A percentile compares a stretch with the other conserved stretches of the same genome.
Evolutionary conservation across 2,797 vertebrate genomes (phyloP).

Genomic region (Cryptoblepharus egeriae): DNA sequence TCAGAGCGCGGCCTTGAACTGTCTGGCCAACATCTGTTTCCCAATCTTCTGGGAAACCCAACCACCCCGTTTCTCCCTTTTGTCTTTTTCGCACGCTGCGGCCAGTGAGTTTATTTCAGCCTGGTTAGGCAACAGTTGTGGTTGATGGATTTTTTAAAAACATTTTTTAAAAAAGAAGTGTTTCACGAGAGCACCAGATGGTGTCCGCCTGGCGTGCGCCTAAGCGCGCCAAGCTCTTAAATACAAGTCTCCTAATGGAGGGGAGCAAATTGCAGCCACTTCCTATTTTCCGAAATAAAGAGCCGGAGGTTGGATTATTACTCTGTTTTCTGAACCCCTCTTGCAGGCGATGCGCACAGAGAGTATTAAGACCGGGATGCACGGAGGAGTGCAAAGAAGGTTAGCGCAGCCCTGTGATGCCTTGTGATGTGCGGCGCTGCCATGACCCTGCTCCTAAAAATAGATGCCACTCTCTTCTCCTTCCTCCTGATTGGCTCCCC

Average conservation of each 20-base stretch:
- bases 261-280: slow-evolving; percentile 56
- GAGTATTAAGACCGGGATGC: not conserved
- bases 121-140: not conserved
- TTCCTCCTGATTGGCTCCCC: not conserved
- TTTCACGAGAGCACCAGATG: slow-evolving; percentile 44
- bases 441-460: slow-evolving; percentile 1
- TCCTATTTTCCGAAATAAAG: slow-evolving; percentile 67
- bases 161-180: too few species aligned
- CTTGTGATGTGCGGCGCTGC: not conserved
- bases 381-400: not conserved
- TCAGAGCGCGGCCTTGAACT: too few species aligned
- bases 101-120: slow-evolving; percentile 21
- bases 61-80: not conserved
- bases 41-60: too few species aligned
- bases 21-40: too few species aligned
- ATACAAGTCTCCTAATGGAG: slow-evolving; percentile 37
- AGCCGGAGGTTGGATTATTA: not conserved
- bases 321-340: too few species aligned
- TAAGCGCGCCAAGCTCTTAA: slow-evolving; percentile 44
- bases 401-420: not conserved
- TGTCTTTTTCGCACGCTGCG: not conserved
- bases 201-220: slow-evolving; percentile 20
- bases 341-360: not conserved
- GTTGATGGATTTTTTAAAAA: not conserved
- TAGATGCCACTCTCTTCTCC: not conserved